Conservation (phyloP, 1,140 invertebrate species). For the Caenorhabditis remanei region DNA sequence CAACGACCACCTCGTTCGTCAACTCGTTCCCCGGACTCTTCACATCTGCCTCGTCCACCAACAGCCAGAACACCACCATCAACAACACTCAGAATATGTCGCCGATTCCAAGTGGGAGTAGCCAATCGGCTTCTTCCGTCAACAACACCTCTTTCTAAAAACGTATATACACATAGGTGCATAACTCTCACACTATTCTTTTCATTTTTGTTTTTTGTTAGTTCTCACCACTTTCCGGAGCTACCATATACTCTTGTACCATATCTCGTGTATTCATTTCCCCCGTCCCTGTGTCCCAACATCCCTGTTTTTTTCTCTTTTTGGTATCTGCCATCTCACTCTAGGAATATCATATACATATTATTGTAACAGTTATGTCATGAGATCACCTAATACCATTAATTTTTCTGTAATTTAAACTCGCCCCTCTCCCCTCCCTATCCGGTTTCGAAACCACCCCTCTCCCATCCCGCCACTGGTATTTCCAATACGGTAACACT, state of each 20-base stretch:
- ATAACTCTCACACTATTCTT: conserved; percentile 20
- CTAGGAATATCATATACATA: conserved; percentile 20
- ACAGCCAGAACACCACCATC: neutral
- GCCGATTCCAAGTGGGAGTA: neutral
- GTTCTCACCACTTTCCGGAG: conserved; percentile 22
- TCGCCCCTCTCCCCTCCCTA: neutral
- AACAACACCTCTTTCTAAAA: conserved; percentile 49
- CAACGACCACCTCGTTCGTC: conserved; percentile 33
- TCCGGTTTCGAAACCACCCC: no score
- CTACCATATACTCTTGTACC: conserved; percentile 43
- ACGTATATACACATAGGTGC: neutral
- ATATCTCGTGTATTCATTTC: conserved; percentile 4
- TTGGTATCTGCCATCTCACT: conserved; percentile 30
- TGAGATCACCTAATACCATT: conserved; percentile 42
- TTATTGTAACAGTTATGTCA: conserved; percentile 16
- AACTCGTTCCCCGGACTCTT: conserved; percentile 42
- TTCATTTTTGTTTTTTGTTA: conserved; percentile 17
- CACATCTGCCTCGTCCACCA: conserved; percentile 4
- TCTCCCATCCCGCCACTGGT: no score
- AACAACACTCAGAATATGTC: neutral
- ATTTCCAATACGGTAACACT: no score
- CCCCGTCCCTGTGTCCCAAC: neutral
- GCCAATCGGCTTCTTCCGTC: conserved; percentile 27
- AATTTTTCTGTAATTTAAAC: conserved; percentile 48
- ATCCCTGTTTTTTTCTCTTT: no score